Evolutionary conservation across 2,888 invertebrate species (phyloP).

Genomic region (Dicyrtomina minuta): DNA sequence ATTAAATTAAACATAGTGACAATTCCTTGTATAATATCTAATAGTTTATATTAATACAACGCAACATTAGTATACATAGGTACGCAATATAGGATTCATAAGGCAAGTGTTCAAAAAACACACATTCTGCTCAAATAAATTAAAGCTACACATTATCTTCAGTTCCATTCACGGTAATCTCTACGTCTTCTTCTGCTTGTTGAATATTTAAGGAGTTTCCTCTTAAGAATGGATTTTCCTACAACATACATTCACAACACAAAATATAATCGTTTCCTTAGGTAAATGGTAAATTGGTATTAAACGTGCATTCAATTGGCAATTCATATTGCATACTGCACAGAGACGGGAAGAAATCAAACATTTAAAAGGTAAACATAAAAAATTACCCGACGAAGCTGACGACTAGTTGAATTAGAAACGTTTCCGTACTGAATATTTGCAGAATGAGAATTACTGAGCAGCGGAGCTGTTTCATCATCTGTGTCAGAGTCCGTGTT

Average conservation of each 20-base stretch:
- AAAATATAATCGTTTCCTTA: too few species aligned
- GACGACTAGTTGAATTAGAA: conserved; percentile 18
- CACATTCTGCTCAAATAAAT: too few species aligned
- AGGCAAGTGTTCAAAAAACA: too few species aligned
- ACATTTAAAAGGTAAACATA: neutral
- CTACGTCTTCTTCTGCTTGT: conserved; percentile 16
- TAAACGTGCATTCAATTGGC: neutral
- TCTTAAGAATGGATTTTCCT: conserved; percentile 31
- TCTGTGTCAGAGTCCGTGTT: conserved; percentile 33
- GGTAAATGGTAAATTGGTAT: too few species aligned
- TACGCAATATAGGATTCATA: too few species aligned
- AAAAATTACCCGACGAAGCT: conserved; percentile 1
- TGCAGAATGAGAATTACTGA: conserved; percentile 12
- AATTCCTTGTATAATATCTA: too few species aligned
- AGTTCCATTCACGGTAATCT: neutral
- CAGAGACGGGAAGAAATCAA: too few species aligned
- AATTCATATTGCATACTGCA: neutral
- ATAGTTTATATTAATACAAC: too few species aligned
- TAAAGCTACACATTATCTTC: too few species aligned
- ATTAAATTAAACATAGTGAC: too few species aligned
- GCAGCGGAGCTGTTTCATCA: conserved; percentile 31
- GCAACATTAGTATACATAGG: too few species aligned
- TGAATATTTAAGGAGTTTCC: conserved; percentile 26
- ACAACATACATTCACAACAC: neutral
- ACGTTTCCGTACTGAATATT: conserved; percentile 11